Percentiles rank a stretch among this genome's conserved stretches.
These are phyloP conservation scores for Aporophyla nigra DNA, from an alignment of 2,888 invertebrate species.

Conservation along the genomic window DNA sequence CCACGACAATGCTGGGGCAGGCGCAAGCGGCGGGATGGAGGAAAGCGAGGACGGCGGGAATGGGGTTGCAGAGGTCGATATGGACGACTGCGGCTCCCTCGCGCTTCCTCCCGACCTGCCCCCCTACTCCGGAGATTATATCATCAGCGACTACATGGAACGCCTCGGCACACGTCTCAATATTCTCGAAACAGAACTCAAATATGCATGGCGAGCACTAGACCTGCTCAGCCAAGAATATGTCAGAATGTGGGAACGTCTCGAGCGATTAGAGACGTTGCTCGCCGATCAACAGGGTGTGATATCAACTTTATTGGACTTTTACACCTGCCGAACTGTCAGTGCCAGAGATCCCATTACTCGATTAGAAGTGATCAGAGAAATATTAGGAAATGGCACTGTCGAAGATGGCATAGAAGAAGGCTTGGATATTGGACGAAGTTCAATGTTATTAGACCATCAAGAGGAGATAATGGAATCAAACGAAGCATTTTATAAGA, in stretches of 20 bases:
- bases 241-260: conserved; percentile 97
- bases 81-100: conserved; percentile 90
- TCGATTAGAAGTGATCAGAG: conserved; percentile 91
- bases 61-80: conserved; percentile 90
- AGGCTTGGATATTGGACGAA: conserved; percentile 91
- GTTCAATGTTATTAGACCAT: conserved; percentile 82
- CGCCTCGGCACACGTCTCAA: conserved; percentile 96
- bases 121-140: conserved; percentile 93
- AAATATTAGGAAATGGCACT: conserved; percentile 92
- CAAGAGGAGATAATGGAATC: conserved; percentile 92
- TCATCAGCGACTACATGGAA: conserved; percentile 97
- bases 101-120: conserved; percentile 89
- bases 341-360: conserved; percentile 89
- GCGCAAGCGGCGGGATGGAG: conserved; percentile 89
- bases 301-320: conserved; percentile 96
- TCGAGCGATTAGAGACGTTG: conserved; percentile 96
- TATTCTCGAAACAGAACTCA: conserved; percentile 96
- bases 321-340: conserved; percentile 92
- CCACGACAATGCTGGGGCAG: conserved; percentile 89
- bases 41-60: conserved; percentile 90
- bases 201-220: conserved; percentile 97
- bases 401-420: conserved; percentile 93
- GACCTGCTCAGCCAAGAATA: conserved; percentile 97
- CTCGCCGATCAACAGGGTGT: conserved; percentile 97
- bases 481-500: conserved; percentile 96